These are phyloP conservation scores for Illadopsis cleaveri DNA, from an alignment of 2,113 vertebrate genomes.

Conservation along the genomic window DNA sequence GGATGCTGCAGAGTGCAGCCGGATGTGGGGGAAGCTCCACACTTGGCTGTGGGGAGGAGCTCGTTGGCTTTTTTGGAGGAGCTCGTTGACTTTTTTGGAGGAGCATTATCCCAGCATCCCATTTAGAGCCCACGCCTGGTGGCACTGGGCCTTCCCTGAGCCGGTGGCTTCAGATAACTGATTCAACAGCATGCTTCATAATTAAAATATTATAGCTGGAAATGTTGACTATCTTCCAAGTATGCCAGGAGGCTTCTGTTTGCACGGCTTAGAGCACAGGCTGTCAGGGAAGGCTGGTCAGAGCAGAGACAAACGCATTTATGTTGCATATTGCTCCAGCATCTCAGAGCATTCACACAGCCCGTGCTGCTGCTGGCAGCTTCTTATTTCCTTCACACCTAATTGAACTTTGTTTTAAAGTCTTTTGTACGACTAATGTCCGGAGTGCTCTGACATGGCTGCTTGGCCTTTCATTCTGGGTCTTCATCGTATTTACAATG, in stretches of 20 bases:
- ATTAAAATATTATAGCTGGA: constrained; percentile 56
- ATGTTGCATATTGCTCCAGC: not conserved
- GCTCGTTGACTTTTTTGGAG: not conserved
- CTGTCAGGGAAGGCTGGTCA: constrained; percentile 31
- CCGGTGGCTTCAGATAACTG: not conserved
- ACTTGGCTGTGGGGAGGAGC: not conserved
- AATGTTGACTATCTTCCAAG: constrained; percentile 47
- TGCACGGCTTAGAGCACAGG: not conserved
- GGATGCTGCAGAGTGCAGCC: accelerated
- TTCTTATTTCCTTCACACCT: constrained; percentile 24
- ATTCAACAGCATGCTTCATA: not conserved
- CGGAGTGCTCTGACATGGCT: not conserved
- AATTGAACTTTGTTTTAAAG: constrained; percentile 46
- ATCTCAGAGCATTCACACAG: not conserved
- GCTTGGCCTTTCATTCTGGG: not conserved
- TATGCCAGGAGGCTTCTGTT: constrained; percentile 55
- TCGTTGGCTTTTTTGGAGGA: not conserved
- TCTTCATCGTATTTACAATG: not conserved
- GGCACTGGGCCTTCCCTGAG: not conserved
- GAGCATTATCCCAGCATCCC: not conserved
- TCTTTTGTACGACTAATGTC: constrained; percentile 18
- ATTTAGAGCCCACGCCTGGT: not conserved
- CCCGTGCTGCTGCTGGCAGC: not conserved
- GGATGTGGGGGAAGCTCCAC: not conserved
- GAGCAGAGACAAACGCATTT: constrained; percentile 18